Evolutionary conservation across 2,888 invertebrate genomes (phyloP).

Genomic region (Bellardia pandia): DNA sequence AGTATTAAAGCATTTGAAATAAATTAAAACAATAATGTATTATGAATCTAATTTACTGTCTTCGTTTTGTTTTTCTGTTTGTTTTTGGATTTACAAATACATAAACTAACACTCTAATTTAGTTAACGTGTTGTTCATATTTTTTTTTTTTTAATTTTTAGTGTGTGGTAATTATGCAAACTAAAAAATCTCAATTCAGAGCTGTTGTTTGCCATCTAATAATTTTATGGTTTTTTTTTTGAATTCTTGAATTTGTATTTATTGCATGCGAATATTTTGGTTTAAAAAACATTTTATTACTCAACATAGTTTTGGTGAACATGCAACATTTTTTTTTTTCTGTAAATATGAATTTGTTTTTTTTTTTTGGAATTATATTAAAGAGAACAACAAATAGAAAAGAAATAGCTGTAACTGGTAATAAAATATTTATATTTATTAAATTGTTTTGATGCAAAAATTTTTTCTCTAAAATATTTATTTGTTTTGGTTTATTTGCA

Average conservation of each 20-base stretch:
- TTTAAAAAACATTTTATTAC: slow-evolving; percentile 52
- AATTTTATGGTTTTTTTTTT: slow-evolving; percentile 11
- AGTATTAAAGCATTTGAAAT: slow-evolving; percentile 31
- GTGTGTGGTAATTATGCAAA: slow-evolving; percentile 66
- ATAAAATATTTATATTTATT: slow-evolving; percentile 49
- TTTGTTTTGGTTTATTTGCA: slow-evolving; percentile 26
- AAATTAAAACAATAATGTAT: slow-evolving; percentile 38
- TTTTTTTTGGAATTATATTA: slow-evolving; percentile 22
- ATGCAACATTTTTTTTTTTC: slow-evolving; percentile 39
- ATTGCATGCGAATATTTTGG: slow-evolving; percentile 55
- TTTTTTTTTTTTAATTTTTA: background rate
- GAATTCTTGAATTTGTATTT: slow-evolving; percentile 28
- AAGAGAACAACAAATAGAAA: slow-evolving; percentile 3
- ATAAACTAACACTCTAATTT: slow-evolving; percentile 51
- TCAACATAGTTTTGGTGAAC: slow-evolving; percentile 54
- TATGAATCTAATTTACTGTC: slow-evolving; percentile 24
- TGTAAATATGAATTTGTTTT: slow-evolving; percentile 27
- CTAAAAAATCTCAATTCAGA: background rate
- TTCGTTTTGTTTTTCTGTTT: background rate
- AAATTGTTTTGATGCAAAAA: slow-evolving; percentile 51
- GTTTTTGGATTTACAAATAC: background rate
- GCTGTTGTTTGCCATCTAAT: slow-evolving; percentile 44
- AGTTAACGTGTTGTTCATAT: slow-evolving; percentile 45
- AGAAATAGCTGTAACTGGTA: slow-evolving; percentile 19
- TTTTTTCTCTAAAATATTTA: background rate